Base-by-base conservation (phyloP, 2,113 vertebrate species). In the Stegostoma tigrinum region DNA sequence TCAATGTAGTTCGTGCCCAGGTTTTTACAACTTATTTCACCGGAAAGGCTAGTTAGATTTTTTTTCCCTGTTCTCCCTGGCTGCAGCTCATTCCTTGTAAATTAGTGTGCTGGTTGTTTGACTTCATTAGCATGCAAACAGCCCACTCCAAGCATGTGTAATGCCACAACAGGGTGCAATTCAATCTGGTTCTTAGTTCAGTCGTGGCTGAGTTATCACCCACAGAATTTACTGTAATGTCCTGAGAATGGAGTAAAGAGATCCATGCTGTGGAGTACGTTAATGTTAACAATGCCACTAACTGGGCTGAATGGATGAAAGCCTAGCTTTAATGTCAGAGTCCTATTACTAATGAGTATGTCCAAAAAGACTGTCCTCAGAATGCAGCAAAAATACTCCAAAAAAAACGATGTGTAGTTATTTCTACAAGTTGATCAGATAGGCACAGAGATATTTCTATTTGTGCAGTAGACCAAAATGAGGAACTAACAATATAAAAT, bases 111-210 rank as follows among this genome's bases (percentile, higher is more conserved):
- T 94, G 21, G 64, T 68, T 24, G 67, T 94, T 68, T 94, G 91
- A 94, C 91, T 94, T 70, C 66, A 94, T 94, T 68, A 68, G 93
- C 67, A 70, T 94, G 66, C 93, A 94, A 94, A 45, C 93, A 94
- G 93, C 93, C 64, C 67, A 94, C 38, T 94, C 93, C 93, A 70
- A 67, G 66, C 90, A 93, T 93, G 55, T 93, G 90, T 67, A 93
- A 67, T 67, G 90, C 30, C 64, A 93, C 90, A 93, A 64, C 64
- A 38, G 61, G 64, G 55, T 67, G 64, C 90, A 93, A 38, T 66
- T 17, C 55, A 67, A 93, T 93, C 61, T 93, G 90, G 55, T 27
- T 52, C 87, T 55, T 55, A 90, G 87, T 34, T 90, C 87, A 61
- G 87, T 90, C 3, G 48, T 90, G 87, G 48, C 64, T 94, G 66